phyloP scores from a whole-genome alignment of 2,797 vertebrate species.

The Pterois miles region DNA sequence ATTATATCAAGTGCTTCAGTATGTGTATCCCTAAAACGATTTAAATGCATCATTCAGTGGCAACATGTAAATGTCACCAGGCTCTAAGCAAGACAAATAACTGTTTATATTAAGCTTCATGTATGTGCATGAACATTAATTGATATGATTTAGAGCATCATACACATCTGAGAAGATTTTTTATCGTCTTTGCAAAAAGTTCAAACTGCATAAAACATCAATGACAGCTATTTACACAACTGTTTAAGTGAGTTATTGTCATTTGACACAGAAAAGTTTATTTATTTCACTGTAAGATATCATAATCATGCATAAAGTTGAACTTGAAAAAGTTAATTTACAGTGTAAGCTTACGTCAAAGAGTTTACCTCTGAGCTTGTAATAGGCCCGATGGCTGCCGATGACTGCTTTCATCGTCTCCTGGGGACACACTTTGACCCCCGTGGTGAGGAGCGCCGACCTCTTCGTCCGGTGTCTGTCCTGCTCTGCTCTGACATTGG shows the following conservation, averaged over 20 bases:
- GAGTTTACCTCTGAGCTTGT: constrained; percentile 89
- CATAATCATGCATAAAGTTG: constrained; percentile 40
- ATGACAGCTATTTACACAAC: constrained; percentile 28
- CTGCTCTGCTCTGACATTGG: constrained; percentile 77
- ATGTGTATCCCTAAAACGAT: neutral
- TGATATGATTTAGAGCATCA: constrained; percentile 1
- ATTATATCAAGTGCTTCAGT: constrained; percentile 7
- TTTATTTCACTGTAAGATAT: neutral
- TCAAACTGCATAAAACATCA: constrained; percentile 25
- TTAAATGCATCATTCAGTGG: neutral
- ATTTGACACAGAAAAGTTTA: constrained; percentile 23
- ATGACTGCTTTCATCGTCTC: constrained; percentile 91
- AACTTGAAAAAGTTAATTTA: constrained; percentile 16
- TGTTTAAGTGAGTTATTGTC: constrained; percentile 10
- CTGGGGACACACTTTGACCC: constrained; percentile 92
- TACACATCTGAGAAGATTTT: too few species aligned
- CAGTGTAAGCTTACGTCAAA: constrained; percentile 12
- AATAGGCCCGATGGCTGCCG: constrained; percentile 92
- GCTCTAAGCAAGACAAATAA: neutral
- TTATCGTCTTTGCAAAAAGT: too few species aligned
- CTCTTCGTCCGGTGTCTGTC: constrained; percentile 86
- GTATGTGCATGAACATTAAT: neutral
- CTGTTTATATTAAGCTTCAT: neutral
- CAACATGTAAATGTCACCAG: neutral
- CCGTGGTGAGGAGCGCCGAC: constrained; percentile 85